Percentiles rank a stretch among this genome's conserved stretches.
phyloP scores from a whole-genome alignment of 2,888 invertebrate genomes.

The Tenodera sinensis region DNA sequence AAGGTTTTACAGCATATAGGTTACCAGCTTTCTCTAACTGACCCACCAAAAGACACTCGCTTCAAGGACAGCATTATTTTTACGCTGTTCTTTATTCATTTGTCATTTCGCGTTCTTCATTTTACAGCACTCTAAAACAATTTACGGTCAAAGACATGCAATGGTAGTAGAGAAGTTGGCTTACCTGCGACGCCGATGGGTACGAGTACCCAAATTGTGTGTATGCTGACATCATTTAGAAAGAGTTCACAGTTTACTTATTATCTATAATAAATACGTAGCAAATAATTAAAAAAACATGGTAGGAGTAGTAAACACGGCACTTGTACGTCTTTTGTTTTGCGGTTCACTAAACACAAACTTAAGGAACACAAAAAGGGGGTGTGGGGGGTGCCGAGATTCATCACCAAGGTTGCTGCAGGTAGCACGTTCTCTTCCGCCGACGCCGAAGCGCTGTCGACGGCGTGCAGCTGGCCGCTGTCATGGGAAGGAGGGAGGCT shows the following conservation, averaged over 20 bases:
- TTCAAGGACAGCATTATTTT: too few species aligned
- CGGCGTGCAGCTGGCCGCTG: slow-evolving; percentile 41
- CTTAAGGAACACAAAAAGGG: neutral
- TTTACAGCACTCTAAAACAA: too few species aligned
- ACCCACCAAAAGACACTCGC: too few species aligned
- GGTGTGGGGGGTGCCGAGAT: neutral
- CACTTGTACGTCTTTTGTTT: neutral
- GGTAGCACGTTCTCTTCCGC: slow-evolving; percentile 44
- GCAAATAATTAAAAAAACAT: neutral
- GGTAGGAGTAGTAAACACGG: neutral
- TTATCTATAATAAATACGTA: neutral
- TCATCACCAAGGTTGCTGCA: neutral
- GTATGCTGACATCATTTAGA: slow-evolving; percentile 66
- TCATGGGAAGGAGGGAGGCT: neutral
- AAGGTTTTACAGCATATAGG: too few species aligned
- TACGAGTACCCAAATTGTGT: slow-evolving; percentile 90
- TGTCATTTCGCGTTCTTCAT: too few species aligned
- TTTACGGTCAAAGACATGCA: too few species aligned
- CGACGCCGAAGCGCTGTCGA: slow-evolving; percentile 47
- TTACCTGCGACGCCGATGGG: slow-evolving; percentile 89
- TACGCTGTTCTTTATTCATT: too few species aligned
- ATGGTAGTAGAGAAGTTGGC: slow-evolving; percentile 37
- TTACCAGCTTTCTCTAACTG: too few species aligned
- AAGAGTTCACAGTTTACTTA: neutral
- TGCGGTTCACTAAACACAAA: neutral